Percentiles rank a stretch among this genome's conserved stretches.
These are phyloP conservation scores for Polia nebulosa DNA, from an alignment of 2,888 invertebrate genomes.

Conservation along the genomic window DNA sequence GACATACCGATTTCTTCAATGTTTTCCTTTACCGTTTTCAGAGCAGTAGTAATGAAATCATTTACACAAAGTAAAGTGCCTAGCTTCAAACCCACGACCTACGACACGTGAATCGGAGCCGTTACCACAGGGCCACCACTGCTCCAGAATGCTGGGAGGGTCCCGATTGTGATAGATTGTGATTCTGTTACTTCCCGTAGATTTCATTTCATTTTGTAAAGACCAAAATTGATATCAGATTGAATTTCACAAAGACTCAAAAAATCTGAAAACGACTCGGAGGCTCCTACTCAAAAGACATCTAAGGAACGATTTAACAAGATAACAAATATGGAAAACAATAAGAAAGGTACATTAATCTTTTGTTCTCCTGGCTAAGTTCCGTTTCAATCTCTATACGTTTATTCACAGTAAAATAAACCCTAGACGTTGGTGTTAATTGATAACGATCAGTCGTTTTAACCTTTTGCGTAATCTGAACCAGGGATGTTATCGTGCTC, in stretches of 20 bases:
- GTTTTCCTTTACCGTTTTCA: too few relatives aligned
- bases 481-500: too few relatives aligned
- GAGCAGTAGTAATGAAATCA: too few relatives aligned
- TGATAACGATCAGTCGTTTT: constrained; percentile 60
- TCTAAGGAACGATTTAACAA: constrained; percentile 30
- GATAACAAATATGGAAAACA: constrained; percentile 43
- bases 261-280: constrained; percentile 11
- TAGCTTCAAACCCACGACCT: too few relatives aligned
- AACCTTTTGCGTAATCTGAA: constrained; percentile 57
- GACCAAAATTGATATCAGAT: constrained; percentile 27
- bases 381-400: constrained; percentile 29
- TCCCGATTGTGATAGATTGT: too few relatives aligned
- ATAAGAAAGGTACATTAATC: constrained; percentile 50
- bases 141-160: too few relatives aligned
- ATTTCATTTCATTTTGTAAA: not conserved
- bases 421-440: constrained; percentile 53
- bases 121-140: too few relatives aligned
- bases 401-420: constrained; percentile 42
- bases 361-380: constrained; percentile 34
- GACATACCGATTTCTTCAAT: too few relatives aligned
- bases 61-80: too few relatives aligned
- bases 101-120: too few relatives aligned
- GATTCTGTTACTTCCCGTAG: not conserved
- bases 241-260: not conserved
- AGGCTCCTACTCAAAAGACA: constrained; percentile 30